Evolutionary conservation across 1,140 invertebrate species (phyloP).

Genomic region (Triops longicaudatus): DNA sequence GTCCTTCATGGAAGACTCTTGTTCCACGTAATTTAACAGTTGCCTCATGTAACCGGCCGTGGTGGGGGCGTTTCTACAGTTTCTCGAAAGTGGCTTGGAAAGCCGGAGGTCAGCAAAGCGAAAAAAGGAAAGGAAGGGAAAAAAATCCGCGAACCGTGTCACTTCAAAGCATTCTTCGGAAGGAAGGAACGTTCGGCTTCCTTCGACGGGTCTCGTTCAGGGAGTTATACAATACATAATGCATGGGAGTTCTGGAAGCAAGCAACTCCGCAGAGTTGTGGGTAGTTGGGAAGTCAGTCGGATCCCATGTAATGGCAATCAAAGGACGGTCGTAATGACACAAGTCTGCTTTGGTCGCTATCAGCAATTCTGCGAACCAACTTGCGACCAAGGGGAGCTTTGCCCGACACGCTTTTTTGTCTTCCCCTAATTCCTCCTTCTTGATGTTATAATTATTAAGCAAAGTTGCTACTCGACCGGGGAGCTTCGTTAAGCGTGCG

Average conservation of each 20-base stretch:
- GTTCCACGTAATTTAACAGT: neutral
- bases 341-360: neutral
- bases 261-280: neutral
- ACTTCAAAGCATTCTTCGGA: no score
- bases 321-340: neutral
- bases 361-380: neutral
- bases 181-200: neutral
- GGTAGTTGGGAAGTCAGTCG: neutral
- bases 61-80: neutral
- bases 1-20: neutral
- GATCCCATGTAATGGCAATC: neutral
- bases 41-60: neutral
- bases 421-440: neutral
- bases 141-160: neutral
- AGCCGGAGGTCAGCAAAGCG: neutral
- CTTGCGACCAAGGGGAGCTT: neutral
- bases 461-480: neutral
- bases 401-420: neutral
- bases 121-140: neutral
- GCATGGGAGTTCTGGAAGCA: neutral
- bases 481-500: neutral
- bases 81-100: neutral
- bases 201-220: neutral
- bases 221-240: conserved; percentile 2
- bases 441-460: neutral